These are phyloP conservation scores for Cichlasoma orientale DNA, from an alignment of 2,797 vertebrate species.

Conservation along the genomic window DNA sequence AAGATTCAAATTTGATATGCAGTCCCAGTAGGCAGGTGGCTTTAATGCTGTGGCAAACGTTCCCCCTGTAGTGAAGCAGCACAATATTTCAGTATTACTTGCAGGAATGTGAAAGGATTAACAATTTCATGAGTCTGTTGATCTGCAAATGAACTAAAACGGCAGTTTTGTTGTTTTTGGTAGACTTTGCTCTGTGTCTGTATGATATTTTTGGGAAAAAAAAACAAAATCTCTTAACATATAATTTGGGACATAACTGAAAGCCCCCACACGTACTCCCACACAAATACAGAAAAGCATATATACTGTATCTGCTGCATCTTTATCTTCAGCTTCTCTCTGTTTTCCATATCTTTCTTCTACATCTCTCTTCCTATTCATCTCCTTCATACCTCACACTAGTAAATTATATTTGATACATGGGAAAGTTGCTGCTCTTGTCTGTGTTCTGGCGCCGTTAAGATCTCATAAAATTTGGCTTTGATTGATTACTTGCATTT, in stretches of 20 bases:
- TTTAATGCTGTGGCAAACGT: too few species aligned
- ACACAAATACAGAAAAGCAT: neutral
- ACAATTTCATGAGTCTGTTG: constrained; percentile 32
- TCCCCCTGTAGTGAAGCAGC: neutral
- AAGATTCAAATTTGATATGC: neutral
- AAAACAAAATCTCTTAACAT: neutral
- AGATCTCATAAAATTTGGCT: constrained; percentile 31
- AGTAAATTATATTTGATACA: neutral
- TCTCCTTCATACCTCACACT: neutral
- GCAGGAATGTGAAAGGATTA: constrained; percentile 6
- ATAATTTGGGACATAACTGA: neutral
- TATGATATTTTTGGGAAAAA: neutral
- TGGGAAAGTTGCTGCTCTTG: constrained; percentile 3
- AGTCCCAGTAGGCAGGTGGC: neutral
- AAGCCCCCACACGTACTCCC: neutral
- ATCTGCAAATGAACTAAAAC: constrained; percentile 13
- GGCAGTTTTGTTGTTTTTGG: neutral
- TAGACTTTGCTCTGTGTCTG: neutral
- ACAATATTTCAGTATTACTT: constrained; percentile 22
- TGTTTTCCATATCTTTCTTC: neutral
- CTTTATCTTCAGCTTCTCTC: neutral
- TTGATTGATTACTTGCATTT: constrained; percentile 54
- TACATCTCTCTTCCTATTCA: neutral
- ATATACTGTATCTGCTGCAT: neutral
- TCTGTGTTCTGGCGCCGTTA: neutral